A percentile compares a stretch with the other conserved stretches of the same genome.
Conservation (phyloP, 2,797 vertebrate species). For the Rhodeus uyekii region DNA sequence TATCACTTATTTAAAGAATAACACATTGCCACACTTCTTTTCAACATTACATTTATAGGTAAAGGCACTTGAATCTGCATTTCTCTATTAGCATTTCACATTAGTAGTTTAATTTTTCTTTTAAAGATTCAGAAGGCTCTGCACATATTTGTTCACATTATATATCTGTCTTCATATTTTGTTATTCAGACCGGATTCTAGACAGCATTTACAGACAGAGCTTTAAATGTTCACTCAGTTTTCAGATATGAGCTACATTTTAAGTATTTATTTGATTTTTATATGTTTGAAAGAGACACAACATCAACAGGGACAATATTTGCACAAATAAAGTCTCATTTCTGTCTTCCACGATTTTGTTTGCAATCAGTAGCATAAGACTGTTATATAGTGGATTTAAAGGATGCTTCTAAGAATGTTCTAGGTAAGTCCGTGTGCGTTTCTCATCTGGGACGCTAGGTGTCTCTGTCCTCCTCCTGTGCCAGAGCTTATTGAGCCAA, state of each 20-base stretch:
- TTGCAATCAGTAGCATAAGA: neutral
- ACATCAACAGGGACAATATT: neutral
- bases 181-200: neutral
- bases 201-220: neutral
- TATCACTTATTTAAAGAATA: neutral
- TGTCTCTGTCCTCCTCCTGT: constrained; percentile 31
- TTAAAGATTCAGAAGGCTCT: neutral
- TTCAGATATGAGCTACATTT: constrained; percentile 32
- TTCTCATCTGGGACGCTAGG: constrained; percentile 39
- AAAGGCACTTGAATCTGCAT: neutral
- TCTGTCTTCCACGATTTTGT: neutral
- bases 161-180: neutral
- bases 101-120: neutral
- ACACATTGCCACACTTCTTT: neutral
- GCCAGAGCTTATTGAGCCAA: constrained; percentile 46
- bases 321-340: constrained; percentile 6
- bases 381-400: neutral
- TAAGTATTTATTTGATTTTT: constrained; percentile 51
- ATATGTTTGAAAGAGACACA: neutral
- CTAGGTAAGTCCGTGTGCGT: neutral
- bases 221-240: neutral
- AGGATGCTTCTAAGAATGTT: neutral
- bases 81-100: neutral
- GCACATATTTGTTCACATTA: neutral
- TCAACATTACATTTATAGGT: neutral